Percentiles rank a stretch among this genome's conserved stretches.
phyloP scores from a whole-genome alignment of 2,113 vertebrate genomes.

The Numida meleagris region DNA sequence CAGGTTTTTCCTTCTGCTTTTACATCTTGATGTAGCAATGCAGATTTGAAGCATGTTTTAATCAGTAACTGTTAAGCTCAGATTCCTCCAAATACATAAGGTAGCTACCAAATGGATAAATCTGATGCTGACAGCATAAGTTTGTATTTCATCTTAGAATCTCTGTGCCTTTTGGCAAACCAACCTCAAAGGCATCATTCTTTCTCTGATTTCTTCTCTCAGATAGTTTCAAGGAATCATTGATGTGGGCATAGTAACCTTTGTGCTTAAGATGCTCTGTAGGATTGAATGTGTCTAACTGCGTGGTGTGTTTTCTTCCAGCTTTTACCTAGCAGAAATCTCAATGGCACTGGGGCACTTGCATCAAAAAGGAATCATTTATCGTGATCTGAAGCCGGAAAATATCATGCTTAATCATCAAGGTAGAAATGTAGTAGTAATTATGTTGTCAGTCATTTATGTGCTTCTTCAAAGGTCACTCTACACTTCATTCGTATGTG shows the following conservation, averaged over 20 bases:
- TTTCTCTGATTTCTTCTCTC: constrained; percentile 52
- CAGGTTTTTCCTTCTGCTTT: background rate
- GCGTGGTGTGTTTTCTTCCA: constrained; percentile 76
- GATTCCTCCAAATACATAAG: background rate
- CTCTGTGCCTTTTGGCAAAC: constrained; percentile 4
- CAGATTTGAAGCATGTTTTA: background rate
- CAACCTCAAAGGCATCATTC: background rate
- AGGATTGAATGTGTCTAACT: constrained; percentile 54
- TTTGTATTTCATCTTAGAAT: background rate
- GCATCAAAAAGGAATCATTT: constrained; percentile 99
- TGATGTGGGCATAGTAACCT: background rate
- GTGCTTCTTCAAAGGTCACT: constrained; percentile 28
- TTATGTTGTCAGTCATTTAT: constrained; percentile 54
- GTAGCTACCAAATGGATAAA: constrained; percentile 13
- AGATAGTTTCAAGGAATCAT: constrained; percentile 62
- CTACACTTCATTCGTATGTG: background rate
- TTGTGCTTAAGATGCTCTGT: constrained; percentile 34
- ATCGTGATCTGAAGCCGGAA: constrained; percentile 98
- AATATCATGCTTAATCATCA: constrained; percentile 99
- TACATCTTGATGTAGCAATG: background rate
- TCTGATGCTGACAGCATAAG: background rate
- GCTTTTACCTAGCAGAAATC: constrained; percentile 99
- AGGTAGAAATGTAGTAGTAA: constrained; percentile 75
- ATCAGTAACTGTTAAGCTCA: background rate
- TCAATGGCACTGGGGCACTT: constrained; percentile 99